Evolutionary conservation across 2,113 vertebrate genomes (phyloP).

Genomic region (Vulpes lagopus): DNA sequence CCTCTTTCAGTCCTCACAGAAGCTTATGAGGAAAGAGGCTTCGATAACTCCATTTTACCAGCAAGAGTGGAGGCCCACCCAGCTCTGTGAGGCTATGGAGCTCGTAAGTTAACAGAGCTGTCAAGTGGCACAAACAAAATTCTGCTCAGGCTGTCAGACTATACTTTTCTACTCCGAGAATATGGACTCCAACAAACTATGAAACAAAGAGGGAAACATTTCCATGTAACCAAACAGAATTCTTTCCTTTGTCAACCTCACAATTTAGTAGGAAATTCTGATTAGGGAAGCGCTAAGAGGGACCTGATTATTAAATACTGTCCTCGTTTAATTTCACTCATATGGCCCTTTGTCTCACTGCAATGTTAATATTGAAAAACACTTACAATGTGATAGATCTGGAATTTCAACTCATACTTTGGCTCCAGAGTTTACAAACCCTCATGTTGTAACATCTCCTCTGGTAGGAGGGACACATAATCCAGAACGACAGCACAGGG

Average conservation of each 20-base stretch:
- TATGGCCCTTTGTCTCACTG: background rate
- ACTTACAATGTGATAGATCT: background rate
- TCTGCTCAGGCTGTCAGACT: background rate
- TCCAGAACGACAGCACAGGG: background rate
- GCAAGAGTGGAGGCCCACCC: background rate
- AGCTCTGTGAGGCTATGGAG: background rate
- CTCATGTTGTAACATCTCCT: background rate
- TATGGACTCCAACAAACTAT: background rate
- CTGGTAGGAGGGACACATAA: background rate
- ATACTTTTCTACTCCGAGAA: background rate
- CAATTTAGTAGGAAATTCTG: background rate
- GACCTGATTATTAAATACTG: background rate
- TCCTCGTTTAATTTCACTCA: conserved; percentile 7
- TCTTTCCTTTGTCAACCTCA: background rate
- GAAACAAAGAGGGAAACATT: background rate
- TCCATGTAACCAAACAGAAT: background rate
- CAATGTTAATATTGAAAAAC: background rate
- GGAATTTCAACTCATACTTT: background rate
- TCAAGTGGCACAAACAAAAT: background rate
- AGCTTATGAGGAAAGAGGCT: background rate
- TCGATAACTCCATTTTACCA: background rate
- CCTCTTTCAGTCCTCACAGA: background rate
- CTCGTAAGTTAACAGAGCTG: background rate
- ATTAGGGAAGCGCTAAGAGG: background rate
- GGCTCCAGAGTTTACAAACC: background rate